A percentile compares a stretch with the other conserved stretches of the same genome.
Conservation (phyloP, 2,797 vertebrate species). For the Phalanger gymnotis region DNA sequence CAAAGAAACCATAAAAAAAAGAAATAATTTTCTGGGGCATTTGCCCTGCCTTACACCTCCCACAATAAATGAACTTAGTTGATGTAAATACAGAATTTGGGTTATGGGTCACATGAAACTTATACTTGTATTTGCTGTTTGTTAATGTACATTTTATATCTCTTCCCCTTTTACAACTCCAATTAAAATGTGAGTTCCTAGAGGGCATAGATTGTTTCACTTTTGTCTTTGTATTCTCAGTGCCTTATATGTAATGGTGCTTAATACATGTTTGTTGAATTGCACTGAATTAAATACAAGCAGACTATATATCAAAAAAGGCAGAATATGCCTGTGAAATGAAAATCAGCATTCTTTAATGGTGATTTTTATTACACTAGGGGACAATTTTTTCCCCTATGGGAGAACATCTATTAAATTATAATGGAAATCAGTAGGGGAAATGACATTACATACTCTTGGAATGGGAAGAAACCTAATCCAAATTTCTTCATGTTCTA, state of each 20-base stretch:
- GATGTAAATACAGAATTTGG: neutral
- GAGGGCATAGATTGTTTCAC: neutral
- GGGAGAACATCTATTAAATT: constrained; percentile 59
- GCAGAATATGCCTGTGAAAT: constrained; percentile 51
- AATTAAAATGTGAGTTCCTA: neutral
- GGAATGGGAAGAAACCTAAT: neutral
- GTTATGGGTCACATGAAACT: neutral
- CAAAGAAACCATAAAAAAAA: neutral
- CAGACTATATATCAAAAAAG: constrained; percentile 44
- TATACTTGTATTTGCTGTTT: neutral
- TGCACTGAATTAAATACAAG: constrained; percentile 26
- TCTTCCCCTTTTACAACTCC: neutral
- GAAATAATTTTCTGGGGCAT: neutral
- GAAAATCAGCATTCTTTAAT: constrained; percentile 50
- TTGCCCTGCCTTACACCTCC: neutral
- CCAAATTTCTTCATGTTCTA: neutral
- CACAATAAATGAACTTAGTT: neutral
- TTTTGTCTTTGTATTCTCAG: neutral
- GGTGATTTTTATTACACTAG: constrained; percentile 39
- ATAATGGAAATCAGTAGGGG: constrained; percentile 33
- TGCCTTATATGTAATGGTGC: neutral
- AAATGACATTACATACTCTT: constrained; percentile 4
- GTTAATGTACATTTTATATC: neutral
- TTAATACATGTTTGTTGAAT: neutral
- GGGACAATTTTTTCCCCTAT: constrained; percentile 33